Evolutionary conservation across 2,888 invertebrate genomes (phyloP).

Genomic region (Antitype chi): DNA sequence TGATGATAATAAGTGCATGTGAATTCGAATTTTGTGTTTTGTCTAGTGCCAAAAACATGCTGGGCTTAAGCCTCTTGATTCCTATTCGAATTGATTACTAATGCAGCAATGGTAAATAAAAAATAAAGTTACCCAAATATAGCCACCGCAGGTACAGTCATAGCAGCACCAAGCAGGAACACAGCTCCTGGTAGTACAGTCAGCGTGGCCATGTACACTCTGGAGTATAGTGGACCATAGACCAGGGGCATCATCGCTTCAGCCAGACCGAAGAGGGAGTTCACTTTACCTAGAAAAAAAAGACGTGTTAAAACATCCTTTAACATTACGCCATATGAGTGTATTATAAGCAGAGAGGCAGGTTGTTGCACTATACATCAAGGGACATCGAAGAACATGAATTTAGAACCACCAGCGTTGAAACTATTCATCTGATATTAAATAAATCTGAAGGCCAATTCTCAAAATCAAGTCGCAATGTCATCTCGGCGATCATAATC

Average conservation of each 20-base stretch:
- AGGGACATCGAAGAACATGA: no score
- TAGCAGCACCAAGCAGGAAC: conserved; percentile 92
- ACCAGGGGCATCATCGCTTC: conserved; percentile 93
- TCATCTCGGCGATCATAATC: no score
- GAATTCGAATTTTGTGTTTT: not conserved
- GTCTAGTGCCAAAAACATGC: not conserved
- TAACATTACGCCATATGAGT: no score
- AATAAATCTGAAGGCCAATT: no score
- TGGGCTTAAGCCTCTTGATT: not conserved
- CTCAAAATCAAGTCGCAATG: no score
- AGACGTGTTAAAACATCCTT: not conserved
- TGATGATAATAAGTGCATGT: not conserved
- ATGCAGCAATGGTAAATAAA: not conserved
- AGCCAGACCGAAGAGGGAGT: conserved; percentile 93
- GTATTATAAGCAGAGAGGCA: no score
- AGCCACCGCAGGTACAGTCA: conserved; percentile 92
- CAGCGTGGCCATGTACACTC: conserved; percentile 92
- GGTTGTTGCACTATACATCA: no score
- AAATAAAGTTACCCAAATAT: conserved; percentile 90
- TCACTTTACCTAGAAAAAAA: conserved; percentile 91
- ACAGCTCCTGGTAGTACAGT: conserved; percentile 93
- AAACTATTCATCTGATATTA: no score
- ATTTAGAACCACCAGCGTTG: no score
- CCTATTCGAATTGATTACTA: not conserved
- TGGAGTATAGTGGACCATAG: conserved; percentile 94